A percentile compares a stretch with the other conserved stretches of the same genome.
These are phyloP conservation scores for Brachionus rubens DNA, from an alignment of 1,140 invertebrate genomes.

Conservation along the genomic window DNA sequence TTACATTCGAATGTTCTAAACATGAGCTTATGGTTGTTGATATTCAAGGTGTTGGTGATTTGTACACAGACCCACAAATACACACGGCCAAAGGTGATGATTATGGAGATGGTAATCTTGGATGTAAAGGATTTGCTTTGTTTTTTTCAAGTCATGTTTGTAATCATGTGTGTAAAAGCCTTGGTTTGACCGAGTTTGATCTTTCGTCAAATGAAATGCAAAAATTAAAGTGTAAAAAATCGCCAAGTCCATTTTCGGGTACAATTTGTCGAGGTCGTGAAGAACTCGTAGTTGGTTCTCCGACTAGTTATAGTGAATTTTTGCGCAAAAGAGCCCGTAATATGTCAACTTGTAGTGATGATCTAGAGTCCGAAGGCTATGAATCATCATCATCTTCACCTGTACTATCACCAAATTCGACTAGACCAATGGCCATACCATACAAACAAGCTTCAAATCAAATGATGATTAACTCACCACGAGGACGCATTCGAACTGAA, in stretches of 20 bases:
- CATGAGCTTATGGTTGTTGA: slow-evolving; percentile 67
- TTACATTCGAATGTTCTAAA: slow-evolving; percentile 67
- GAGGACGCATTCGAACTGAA: background rate
- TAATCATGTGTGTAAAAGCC: slow-evolving; percentile 64
- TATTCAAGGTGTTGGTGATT: slow-evolving; percentile 67
- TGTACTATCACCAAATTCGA: background rate
- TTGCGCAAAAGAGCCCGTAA: slow-evolving; percentile 57
- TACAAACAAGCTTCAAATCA: slow-evolving; percentile 19
- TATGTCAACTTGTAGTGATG: slow-evolving; percentile 46
- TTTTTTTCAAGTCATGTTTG: slow-evolving; percentile 67
- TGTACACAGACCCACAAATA: slow-evolving; percentile 68
- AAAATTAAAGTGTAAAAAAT: background rate
- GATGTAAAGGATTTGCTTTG: slow-evolving; percentile 66
- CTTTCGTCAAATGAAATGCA: slow-evolving; percentile 52
- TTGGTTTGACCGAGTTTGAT: slow-evolving; percentile 64
- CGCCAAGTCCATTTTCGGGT: background rate
- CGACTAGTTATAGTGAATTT: slow-evolving; percentile 53
- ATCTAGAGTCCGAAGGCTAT: slow-evolving; percentile 48
- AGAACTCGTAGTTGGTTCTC: slow-evolving; percentile 11
- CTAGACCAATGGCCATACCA: background rate
- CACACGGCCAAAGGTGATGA: slow-evolving; percentile 62
- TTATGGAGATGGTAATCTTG: slow-evolving; percentile 63
- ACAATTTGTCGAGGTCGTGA: slow-evolving; percentile 32
- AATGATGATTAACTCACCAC: background rate
- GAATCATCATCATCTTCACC: slow-evolving; percentile 44